phyloP scores from a whole-genome alignment of 1,140 invertebrate genomes.

The Calliphora vicina region DNA sequence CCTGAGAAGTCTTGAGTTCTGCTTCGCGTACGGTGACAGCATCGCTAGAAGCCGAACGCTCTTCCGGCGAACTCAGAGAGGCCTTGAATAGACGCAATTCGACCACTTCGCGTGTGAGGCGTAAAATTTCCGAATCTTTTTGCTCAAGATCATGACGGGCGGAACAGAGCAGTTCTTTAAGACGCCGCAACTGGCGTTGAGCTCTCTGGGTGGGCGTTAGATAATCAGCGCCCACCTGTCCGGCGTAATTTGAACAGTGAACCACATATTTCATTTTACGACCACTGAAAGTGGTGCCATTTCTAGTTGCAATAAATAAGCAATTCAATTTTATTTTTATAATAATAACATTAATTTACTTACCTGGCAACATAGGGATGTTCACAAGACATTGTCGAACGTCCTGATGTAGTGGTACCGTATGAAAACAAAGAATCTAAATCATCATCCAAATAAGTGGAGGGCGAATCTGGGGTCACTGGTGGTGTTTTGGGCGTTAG shows the following conservation, averaged over 20 bases:
- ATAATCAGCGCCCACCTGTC: slow-evolving; percentile 78
- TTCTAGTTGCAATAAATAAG: slow-evolving; percentile 62
- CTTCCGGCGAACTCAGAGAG: slow-evolving; percentile 76
- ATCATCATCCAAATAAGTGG: slow-evolving; percentile 71
- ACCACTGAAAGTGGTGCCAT: slow-evolving; percentile 79
- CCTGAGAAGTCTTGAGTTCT: slow-evolving; percentile 64
- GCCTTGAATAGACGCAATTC: slow-evolving; percentile 81
- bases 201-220: slow-evolving; percentile 86
- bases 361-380: slow-evolving; percentile 76
- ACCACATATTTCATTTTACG: slow-evolving; percentile 79
- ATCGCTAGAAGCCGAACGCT: slow-evolving; percentile 77
- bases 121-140: slow-evolving; percentile 81
- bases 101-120: slow-evolving; percentile 83
- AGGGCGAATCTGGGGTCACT: slow-evolving; percentile 68
- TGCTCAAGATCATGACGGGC: slow-evolving; percentile 79
- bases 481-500: slow-evolving; percentile 67
- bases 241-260: slow-evolving; percentile 81
- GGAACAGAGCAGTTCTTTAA: slow-evolving; percentile 75
- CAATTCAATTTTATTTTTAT: neutral
- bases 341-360: slow-evolving; percentile 18
- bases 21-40: slow-evolving; percentile 76
- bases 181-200: slow-evolving; percentile 77
- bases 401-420: slow-evolving; percentile 74
- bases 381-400: slow-evolving; percentile 69
- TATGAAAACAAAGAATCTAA: slow-evolving; percentile 79